A percentile compares a stretch with the other conserved stretches of the same genome.
These are phyloP conservation scores for Lasioglossum albipes DNA, from an alignment of 1,140 invertebrate species.

Conservation along the genomic window DNA sequence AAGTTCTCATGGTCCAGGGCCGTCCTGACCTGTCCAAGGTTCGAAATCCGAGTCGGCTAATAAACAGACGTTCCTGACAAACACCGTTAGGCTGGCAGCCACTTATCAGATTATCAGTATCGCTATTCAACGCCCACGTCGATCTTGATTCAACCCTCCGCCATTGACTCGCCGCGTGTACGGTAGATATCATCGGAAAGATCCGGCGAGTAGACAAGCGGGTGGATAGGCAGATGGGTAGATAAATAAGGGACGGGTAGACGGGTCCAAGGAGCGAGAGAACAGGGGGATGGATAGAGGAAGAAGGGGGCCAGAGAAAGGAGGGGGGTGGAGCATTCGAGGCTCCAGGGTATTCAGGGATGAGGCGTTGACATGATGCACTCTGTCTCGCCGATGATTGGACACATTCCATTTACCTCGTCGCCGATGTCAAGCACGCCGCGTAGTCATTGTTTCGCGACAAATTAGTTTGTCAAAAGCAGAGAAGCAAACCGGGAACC, in stretches of 20 bases:
- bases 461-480: slow-evolving; percentile 67
- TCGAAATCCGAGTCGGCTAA: slow-evolving; percentile 22
- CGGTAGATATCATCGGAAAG: slow-evolving; percentile 31
- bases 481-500: slow-evolving; percentile 12
- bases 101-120: slow-evolving; percentile 43
- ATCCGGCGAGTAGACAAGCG: slow-evolving; percentile 32
- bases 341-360: slow-evolving; percentile 41
- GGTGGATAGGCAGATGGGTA: slow-evolving; percentile 31
- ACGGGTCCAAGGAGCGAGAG: neutral
- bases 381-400: slow-evolving; percentile 57
- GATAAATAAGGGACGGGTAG: slow-evolving; percentile 24
- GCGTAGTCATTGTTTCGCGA: slow-evolving; percentile 62
- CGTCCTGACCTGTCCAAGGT: neutral
- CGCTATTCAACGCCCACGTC: slow-evolving; percentile 47
- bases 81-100: neutral
- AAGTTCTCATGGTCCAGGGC: neutral
- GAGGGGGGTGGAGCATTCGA: neutral
- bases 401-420: slow-evolving; percentile 63
- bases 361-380: slow-evolving; percentile 52
- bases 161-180: neutral
- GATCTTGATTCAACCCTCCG: slow-evolving; percentile 34
- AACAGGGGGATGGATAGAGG: neutral
- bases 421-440: slow-evolving; percentile 53
- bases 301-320: no score
- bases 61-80: slow-evolving; percentile 13